Evolutionary conservation across 2,888 invertebrate genomes (phyloP).

Genomic region (Seira ritae): DNA sequence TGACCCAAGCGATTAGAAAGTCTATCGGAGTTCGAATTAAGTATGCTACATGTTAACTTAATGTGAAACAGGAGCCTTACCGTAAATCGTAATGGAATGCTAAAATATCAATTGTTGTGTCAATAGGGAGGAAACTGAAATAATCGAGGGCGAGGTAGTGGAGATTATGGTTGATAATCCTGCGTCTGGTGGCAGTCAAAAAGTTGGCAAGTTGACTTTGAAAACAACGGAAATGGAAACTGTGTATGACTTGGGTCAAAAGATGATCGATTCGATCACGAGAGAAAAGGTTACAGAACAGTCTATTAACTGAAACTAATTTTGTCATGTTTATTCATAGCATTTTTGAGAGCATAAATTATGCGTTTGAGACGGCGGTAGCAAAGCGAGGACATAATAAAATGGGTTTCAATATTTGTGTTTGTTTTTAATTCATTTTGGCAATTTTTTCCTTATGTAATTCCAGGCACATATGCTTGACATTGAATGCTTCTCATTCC

Average conservation of each 20-base stretch:
- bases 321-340: too few species aligned
- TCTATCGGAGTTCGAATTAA: conserved; percentile 98
- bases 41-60: conserved; percentile 77
- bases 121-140: conserved; percentile 95
- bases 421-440: too few species aligned
- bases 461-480: conserved; percentile 98
- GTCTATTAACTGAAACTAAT: too few species aligned
- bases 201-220: conserved; percentile 94
- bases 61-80: too few species aligned
- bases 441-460: conserved; percentile 73
- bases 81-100: too few species aligned
- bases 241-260: conserved; percentile 97
- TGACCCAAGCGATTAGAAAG: conserved; percentile 97
- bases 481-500: conserved; percentile 98
- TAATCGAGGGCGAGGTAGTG: conserved; percentile 99
- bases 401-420: too few species aligned
- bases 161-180: conserved; percentile 97
- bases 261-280: conserved; percentile 97
- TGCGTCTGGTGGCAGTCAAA: conserved; percentile 90
- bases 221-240: conserved; percentile 99
- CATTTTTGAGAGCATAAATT: too few species aligned
- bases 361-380: too few species aligned
- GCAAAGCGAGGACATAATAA: too few species aligned
- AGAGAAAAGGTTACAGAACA: conserved; percentile 96
- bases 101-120: background rate